Evolutionary conservation across 1,140 invertebrate genomes (phyloP).

Genomic region (Eumeta japonica): DNA sequence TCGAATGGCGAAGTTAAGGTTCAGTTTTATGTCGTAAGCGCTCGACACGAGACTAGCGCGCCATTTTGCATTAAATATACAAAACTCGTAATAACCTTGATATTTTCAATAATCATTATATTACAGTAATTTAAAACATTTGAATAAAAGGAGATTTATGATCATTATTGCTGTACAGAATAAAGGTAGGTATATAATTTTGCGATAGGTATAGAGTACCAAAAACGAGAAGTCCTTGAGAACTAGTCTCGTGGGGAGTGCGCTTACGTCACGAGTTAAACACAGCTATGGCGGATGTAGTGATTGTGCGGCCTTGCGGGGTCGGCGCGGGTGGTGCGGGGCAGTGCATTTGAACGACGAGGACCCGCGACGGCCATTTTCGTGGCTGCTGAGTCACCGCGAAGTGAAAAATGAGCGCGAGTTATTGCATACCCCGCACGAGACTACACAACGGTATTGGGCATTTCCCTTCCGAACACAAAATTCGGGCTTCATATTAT

Average conservation of each 20-base stretch:
- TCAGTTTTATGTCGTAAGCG: no score
- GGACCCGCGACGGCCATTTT: conserved; percentile 57
- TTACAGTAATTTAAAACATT: no score
- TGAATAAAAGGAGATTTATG: no score
- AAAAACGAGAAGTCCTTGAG: conserved; percentile 58
- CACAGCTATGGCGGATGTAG: conserved; percentile 55
- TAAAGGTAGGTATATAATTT: no score
- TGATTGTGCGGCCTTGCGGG: conserved; percentile 14
- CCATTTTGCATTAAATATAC: no score
- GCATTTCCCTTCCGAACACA: conserved; percentile 56
- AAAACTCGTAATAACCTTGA: no score
- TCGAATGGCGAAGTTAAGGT: no score
- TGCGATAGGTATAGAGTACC: no score
- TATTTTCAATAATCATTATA: no score
- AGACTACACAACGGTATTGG: conserved; percentile 57
- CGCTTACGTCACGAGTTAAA: conserved; percentile 43
- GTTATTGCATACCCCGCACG: conserved; percentile 51
- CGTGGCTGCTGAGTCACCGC: conserved; percentile 56
- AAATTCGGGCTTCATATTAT: conserved; percentile 55
- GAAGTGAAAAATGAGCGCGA: conserved; percentile 57
- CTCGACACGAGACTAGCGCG: no score
- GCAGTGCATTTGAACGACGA: conserved; percentile 48
- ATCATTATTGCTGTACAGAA: no score
- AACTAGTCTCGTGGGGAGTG: conserved; percentile 56
- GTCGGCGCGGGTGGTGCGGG: conserved; percentile 25